Conservation (phyloP, 2,888 invertebrate species). For the Pyrrhosoma nymphula region DNA sequence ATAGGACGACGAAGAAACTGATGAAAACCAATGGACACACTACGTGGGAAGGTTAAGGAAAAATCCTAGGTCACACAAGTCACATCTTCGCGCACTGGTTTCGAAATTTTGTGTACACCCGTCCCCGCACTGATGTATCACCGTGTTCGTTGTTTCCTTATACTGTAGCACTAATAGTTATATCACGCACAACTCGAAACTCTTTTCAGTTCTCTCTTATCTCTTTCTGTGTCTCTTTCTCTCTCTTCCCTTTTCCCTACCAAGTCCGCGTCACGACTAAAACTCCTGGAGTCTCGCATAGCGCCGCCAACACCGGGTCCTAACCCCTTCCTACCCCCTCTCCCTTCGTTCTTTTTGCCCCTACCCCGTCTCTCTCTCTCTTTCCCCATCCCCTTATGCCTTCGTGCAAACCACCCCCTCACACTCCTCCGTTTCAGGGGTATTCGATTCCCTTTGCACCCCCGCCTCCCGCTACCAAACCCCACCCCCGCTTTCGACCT, state of each 20-base stretch:
- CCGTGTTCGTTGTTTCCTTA: background rate
- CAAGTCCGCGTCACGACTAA: slow-evolving; percentile 54
- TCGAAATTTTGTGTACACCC: background rate
- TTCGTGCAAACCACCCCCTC: background rate
- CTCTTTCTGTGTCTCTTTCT: background rate
- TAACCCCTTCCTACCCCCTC: slow-evolving; percentile 1
- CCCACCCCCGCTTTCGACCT: too few species aligned
- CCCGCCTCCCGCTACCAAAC: background rate
- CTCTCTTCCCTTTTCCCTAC: slow-evolving; percentile 30
- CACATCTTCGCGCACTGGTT: background rate
- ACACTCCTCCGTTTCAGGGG: background rate
- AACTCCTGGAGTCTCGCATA: slow-evolving; percentile 26
- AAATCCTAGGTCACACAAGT: background rate
- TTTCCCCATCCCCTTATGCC: background rate
- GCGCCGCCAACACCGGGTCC: slow-evolving; percentile 24
- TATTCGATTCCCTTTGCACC: background rate
- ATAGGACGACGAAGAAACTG: too few species aligned
- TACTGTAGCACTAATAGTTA: background rate
- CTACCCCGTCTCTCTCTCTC: background rate
- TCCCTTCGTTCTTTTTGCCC: background rate
- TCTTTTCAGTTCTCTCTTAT: background rate
- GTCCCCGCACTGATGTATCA: background rate
- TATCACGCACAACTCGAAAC: background rate
- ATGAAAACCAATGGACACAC: background rate
- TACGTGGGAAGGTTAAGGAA: background rate